A percentile compares a stretch with the other conserved stretches of the same genome.
These are phyloP conservation scores for Mormyrus lacerda DNA, from an alignment of 2,113 vertebrate species.

Conservation along the genomic window DNA sequence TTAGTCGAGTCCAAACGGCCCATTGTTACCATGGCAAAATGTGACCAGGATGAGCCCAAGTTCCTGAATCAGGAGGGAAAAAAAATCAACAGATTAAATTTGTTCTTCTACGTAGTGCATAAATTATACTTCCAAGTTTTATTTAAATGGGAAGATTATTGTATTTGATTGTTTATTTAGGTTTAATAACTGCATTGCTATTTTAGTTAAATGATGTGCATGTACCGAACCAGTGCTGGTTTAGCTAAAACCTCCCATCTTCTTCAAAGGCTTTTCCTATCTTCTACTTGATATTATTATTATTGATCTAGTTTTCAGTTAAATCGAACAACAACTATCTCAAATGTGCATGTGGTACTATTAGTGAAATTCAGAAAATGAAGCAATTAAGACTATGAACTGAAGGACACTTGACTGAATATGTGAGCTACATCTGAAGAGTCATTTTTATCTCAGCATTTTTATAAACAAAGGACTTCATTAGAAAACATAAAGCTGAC, in stretches of 20 bases:
- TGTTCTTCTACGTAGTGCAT: background rate
- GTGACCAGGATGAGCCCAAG: slow-evolving; percentile 12
- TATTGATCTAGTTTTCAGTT: background rate
- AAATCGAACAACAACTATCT: background rate
- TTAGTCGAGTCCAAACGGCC: slow-evolving; percentile 64
- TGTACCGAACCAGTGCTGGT: background rate
- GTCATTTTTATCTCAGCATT: background rate
- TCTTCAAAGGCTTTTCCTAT: background rate
- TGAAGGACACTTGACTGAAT: background rate
- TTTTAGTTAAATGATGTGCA: background rate
- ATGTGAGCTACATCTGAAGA: background rate
- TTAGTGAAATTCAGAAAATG: background rate
- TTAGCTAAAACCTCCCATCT: background rate
- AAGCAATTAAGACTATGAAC: background rate
- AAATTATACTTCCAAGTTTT: background rate
- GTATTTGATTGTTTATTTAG: background rate
- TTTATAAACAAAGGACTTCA: slow-evolving; percentile 3
- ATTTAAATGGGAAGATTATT: background rate
- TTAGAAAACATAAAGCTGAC: background rate
- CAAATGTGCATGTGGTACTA: background rate
- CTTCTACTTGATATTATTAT: background rate
- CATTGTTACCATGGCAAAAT: slow-evolving; percentile 45
- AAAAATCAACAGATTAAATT: background rate
- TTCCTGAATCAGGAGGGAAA: slow-evolving; percentile 33
- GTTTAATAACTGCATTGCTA: background rate